Conservation (phyloP, 2,113 vertebrate species). For the Poicephalus meyeri region DNA sequence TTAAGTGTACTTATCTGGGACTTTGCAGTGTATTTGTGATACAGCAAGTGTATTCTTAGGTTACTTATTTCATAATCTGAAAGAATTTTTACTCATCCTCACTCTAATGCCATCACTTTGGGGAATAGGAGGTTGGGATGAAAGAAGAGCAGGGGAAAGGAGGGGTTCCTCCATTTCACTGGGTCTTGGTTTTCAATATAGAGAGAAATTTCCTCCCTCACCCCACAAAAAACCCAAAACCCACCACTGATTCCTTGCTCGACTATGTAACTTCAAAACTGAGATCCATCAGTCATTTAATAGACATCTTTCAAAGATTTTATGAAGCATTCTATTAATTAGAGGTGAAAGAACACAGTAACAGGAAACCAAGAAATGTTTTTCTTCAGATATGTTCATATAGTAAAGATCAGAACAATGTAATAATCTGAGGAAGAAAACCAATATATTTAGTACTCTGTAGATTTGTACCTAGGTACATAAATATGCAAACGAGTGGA, state of each 20-base stretch:
- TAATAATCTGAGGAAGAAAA: neutral
- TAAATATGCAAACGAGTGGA: neutral
- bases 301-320: neutral
- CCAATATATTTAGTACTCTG: fast-evolving
- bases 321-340: neutral
- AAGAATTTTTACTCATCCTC: neutral
- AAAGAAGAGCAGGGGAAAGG: neutral
- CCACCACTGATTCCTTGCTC: neutral
- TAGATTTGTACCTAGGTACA: neutral
- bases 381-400: neutral
- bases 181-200: neutral
- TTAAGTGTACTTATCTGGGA: neutral
- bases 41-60: neutral
- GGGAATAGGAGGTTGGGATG: neutral
- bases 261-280: neutral
- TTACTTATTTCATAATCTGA: neutral
- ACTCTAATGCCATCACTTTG: neutral
- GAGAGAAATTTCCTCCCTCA: neutral
- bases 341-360: neutral
- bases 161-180: neutral
- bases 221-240: neutral
- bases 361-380: neutral
- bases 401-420: neutral
- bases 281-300: neutral
- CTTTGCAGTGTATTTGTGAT: neutral